Percentiles rank a stretch among this genome's conserved stretches.
Conservation (phyloP, 1,140 invertebrate genomes). For the Drosophila teissieri region DNA sequence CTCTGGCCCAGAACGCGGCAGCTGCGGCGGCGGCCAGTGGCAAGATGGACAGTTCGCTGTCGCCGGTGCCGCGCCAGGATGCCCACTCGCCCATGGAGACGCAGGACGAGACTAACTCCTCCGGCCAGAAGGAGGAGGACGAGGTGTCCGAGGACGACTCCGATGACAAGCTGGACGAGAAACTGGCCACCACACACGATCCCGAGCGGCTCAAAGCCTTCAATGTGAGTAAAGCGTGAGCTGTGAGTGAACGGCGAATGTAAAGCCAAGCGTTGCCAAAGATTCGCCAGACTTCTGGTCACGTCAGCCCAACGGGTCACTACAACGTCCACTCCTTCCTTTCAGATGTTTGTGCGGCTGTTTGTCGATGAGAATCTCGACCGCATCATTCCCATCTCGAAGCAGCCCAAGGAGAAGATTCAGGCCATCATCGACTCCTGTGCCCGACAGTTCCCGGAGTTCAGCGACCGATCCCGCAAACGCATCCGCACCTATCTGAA, state of each 20-base stretch:
- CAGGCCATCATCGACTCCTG: conserved; percentile 99
- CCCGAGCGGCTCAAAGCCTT: conserved; percentile 98
- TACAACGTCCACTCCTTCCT: conserved; percentile 45
- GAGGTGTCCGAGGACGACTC: conserved; percentile 96
- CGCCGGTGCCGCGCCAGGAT: conserved; percentile 77
- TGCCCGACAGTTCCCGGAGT: conserved; percentile 98
- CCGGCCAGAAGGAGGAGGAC: conserved; percentile 97
- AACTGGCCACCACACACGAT: conserved; percentile 92
- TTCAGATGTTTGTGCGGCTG: conserved; percentile 98
- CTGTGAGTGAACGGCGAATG: conserved; percentile 54
- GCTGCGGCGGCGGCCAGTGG: conserved; percentile 66
- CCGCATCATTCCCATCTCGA: conserved; percentile 97
- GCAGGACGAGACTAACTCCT: conserved; percentile 95
- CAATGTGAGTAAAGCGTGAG: conserved; percentile 90
- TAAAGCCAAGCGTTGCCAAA: conserved; percentile 79
- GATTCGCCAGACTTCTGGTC: conserved; percentile 22
- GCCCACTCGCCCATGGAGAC: conserved; percentile 86
- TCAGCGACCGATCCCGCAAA: conserved; percentile 96
- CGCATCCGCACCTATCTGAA: conserved; percentile 97
- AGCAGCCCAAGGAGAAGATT: conserved; percentile 99
- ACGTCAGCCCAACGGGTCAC: neutral
- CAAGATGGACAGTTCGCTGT: conserved; percentile 77
- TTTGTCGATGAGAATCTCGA: conserved; percentile 99
- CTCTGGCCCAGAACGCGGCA: conserved; percentile 77
- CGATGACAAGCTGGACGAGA: conserved; percentile 94